Base-by-base conservation (phyloP, 2,888 invertebrate genomes). In the Drosophila seclusa region DNA sequence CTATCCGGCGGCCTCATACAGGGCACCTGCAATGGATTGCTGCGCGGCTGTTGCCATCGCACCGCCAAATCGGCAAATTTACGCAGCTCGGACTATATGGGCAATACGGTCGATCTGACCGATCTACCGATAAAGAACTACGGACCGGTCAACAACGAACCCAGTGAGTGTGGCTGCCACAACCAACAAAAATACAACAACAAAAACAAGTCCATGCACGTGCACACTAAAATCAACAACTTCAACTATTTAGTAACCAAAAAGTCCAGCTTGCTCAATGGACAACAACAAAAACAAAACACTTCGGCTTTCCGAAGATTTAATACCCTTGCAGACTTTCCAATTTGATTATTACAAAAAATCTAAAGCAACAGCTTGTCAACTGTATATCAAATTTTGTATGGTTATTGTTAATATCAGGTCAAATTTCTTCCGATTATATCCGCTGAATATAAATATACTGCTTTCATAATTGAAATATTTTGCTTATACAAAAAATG, bases 41-140 rank as follows among this genome's bases (percentile, higher is more conserved):
- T 98, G 84, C 96, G 96, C 92, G 97, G 97, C 80, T 98, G 98
- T 95, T 98, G 98, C 93, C 96, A 96, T 92, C 96, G 97, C 93
- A 94, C 95, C 68, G 95, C 96, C 18, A 96, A 96, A 91, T 94
- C 95, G 73, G 94, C 94, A 58, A 95, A 95, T 68, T 94, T 95
- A 65, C 95, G 95, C 78, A 95, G 95, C 68, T 95, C 95, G 90
- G 95, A 95, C 84, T 95, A 95, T 92, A 83, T 89, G 71, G 87
- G 87, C 91, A 95, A 94, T 90, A 95, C 96, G 91, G 94, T 95
- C 90, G 94, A 94, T 93, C 94, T 95, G 91, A 94, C 94, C 92
- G 95, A 93, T 93, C 92, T 94, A 85, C 93, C 94, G 87, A 94
- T 94, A 83, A 93, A 93, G 91, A 94, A 94, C 91, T 96, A 95